Evolutionary conservation across 1,140 invertebrate genomes (phyloP).

Genomic region (Myzus persicae): DNA sequence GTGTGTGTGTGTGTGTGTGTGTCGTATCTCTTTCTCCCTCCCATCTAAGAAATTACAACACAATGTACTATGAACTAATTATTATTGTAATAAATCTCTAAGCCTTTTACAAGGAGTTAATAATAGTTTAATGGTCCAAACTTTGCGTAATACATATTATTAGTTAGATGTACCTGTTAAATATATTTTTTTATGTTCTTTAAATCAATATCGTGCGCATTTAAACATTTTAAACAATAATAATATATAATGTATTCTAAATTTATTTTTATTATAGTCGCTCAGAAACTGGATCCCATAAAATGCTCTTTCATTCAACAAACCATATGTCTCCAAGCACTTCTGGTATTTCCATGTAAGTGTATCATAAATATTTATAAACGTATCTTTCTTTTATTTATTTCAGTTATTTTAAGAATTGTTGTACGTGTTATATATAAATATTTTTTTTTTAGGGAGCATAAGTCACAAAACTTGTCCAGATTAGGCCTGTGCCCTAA

Average conservation of each 20-base stretch:
- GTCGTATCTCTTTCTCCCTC: background rate
- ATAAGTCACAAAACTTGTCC: slow-evolving; percentile 39
- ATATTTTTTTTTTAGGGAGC: slow-evolving; percentile 19
- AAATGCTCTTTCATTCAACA: slow-evolving; percentile 41
- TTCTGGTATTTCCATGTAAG: slow-evolving; percentile 53
- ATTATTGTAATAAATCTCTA: background rate
- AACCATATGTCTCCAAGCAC: slow-evolving; percentile 51
- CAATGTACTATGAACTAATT: background rate
- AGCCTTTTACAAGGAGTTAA: background rate
- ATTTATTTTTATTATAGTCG: slow-evolving; percentile 34
- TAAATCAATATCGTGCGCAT: background rate
- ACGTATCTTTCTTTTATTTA: background rate
- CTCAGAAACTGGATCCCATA: slow-evolving; percentile 52
- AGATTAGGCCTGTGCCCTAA: slow-evolving; percentile 45
- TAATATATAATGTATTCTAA: background rate
- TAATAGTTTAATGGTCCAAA: background rate
- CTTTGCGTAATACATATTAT: background rate
- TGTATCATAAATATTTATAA: background rate
- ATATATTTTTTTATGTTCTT: background rate
- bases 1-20: no score
- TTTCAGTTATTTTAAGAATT: background rate
- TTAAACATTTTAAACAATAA: background rate
- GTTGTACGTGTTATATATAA: background rate
- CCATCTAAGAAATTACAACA: background rate
- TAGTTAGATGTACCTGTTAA: background rate